Base-by-base conservation (phyloP, 2,113 vertebrate genomes). In the Psilopsiagon aymara region DNA sequence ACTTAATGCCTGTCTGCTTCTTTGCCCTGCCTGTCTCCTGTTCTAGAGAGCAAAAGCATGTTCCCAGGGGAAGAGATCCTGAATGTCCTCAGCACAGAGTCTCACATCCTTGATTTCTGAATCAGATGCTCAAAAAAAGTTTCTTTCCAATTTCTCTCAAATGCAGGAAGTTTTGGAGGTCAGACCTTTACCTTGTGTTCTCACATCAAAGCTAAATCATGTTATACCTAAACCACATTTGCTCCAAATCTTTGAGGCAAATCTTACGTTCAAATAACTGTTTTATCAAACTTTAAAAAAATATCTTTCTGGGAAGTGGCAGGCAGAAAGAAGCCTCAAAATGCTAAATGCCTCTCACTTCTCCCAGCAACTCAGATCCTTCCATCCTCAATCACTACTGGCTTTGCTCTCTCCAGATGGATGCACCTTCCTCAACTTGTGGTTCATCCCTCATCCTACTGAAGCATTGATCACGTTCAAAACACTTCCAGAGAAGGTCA, bases 391-490 rank as follows among this genome's bases (percentile, higher is more conserved):
- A 43, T 96, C 97, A 21, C 11, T 1, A 21, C 11, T 1, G 27
- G 71, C 77, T 84, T 86, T 98, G 70, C 74, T 98, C 46, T 98
- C 98, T 59, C 88, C 95, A 33, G 97, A 98, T 27, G 95, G 98
- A 63, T 53, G 52, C 78, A 80, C 77, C 35, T 97, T 98, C 88
- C 92, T 98, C 82, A 98, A 97, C 81, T 87, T 98, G 89, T 98
- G 98, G 98, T 98, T 97, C 95, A 96, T 98, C 73, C 98, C 98
- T n/a, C 97, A 98, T 39, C 83, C 97, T 94, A 87, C 96, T 2
- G 92, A 99, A 90, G 96, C 97, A n/a, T 96, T 98, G 52, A 76
- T 92, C 76, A 94, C 97, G 97, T 98, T 98, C 97, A 98, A 96
- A 97, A 97, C 33, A 2, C 92, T 98, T 75, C 93, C 98, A 55